Evolutionary conservation across 2,113 vertebrate species (phyloP).

Genomic region (Nothobranchius kuhntae): DNA sequence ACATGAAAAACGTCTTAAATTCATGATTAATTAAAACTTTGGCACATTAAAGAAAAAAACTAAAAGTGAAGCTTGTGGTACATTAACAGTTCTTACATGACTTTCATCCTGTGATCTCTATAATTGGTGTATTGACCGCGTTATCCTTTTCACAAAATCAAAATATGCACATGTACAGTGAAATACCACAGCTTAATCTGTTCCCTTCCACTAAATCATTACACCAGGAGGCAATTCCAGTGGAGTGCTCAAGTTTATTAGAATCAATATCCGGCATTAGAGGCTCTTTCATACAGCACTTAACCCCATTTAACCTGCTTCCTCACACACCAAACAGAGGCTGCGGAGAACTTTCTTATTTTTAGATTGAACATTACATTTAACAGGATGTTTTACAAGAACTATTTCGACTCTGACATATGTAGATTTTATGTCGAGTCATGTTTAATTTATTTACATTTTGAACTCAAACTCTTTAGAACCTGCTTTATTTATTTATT

Average conservation of each 20-base stretch:
- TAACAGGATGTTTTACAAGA: neutral
- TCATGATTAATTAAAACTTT: too few relatives aligned
- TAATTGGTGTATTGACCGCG: neutral
- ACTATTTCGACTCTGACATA: neutral
- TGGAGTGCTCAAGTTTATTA: constrained; percentile 12
- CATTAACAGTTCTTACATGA: too few relatives aligned
- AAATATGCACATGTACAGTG: neutral
- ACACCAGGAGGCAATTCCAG: neutral
- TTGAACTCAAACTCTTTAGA: neutral
- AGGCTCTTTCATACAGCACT: constrained; percentile 23
- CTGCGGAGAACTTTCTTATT: neutral
- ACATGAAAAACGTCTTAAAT: too few relatives aligned
- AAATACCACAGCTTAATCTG: constrained; percentile 11
- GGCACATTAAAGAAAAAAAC: too few relatives aligned
- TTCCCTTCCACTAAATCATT: constrained; percentile 8
- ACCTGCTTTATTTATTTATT: too few relatives aligned
- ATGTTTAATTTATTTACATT: neutral
- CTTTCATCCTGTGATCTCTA: neutral
- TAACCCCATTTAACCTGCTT: constrained; percentile 28
- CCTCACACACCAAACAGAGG: neutral
- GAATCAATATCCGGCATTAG: constrained; percentile 30
- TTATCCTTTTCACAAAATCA: neutral
- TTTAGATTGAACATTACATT: neutral
- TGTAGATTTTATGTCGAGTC: neutral
- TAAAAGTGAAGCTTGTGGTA: neutral